Percentiles rank a stretch among this genome's conserved stretches.
Evolutionary conservation across 2,797 vertebrate genomes (phyloP).

Genomic region (Tenualosa thibaudeaui): DNA sequence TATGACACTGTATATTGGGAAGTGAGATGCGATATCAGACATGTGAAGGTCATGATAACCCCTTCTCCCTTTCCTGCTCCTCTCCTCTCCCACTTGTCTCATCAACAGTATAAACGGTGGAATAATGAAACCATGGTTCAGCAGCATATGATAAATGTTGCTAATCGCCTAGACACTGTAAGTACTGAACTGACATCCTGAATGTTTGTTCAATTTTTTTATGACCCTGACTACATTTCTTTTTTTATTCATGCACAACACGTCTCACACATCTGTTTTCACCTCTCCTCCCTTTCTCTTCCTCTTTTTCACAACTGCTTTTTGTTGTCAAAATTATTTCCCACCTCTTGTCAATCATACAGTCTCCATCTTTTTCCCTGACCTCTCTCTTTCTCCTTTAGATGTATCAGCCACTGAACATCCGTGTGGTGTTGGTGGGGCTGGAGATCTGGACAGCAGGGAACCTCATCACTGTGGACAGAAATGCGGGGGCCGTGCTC

Average conservation of each 20-base stretch:
- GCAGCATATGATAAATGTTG: background rate
- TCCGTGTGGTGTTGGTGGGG: constrained; percentile 90
- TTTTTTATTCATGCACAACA: too few species aligned
- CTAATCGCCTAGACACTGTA: background rate
- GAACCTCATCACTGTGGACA: constrained; percentile 81
- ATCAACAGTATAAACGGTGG: background rate
- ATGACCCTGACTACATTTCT: too few species aligned
- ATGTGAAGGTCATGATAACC: too few species aligned
- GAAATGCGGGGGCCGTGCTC: constrained; percentile 87
- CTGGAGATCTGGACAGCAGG: constrained; percentile 88
- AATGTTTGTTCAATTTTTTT: background rate
- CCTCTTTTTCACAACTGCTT: too few species aligned
- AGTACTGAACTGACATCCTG: background rate
- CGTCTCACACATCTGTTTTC: too few species aligned
- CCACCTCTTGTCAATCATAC: too few species aligned
- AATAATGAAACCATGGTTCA: background rate
- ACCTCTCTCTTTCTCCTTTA: constrained; percentile 48
- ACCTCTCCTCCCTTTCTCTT: too few species aligned
- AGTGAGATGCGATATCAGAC: too few species aligned
- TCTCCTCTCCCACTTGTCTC: background rate
- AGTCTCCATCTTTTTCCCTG: background rate
- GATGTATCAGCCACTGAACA: constrained; percentile 91
- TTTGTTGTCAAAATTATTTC: background rate
- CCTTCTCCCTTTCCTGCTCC: background rate
- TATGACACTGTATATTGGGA: too few species aligned